Percentiles rank a stretch among this genome's conserved stretches.
phyloP scores from a whole-genome alignment of 2,888 invertebrate genomes.

The Conchocele bisecta region DNA sequence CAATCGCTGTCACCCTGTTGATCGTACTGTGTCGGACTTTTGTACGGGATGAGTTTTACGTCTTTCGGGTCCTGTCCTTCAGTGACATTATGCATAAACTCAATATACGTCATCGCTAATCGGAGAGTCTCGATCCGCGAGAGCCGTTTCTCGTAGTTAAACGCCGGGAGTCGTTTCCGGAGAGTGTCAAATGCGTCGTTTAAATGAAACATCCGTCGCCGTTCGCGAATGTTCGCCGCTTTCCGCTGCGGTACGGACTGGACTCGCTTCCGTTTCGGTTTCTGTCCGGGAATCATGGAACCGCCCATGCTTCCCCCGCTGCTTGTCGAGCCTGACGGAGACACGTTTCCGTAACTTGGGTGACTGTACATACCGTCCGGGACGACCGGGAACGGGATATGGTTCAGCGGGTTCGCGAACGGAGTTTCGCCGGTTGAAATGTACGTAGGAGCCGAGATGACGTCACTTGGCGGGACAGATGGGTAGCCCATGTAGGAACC shows the following conservation, averaged over 20 bases:
- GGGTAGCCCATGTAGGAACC: slow-evolving; percentile 57
- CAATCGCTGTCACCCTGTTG: background rate
- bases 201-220: slow-evolving; percentile 77
- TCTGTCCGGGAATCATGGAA: slow-evolving; percentile 36
- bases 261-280: slow-evolving; percentile 76
- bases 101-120: slow-evolving; percentile 97
- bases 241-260: slow-evolving; percentile 73
- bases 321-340: slow-evolving; percentile 28
- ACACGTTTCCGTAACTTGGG: slow-evolving; percentile 10
- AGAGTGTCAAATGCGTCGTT: slow-evolving; percentile 78
- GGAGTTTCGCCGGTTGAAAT: slow-evolving; percentile 47
- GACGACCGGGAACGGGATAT: background rate
- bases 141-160: slow-evolving; percentile 78
- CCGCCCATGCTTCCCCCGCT: background rate
- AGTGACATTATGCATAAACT: slow-evolving; percentile 95
- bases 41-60: slow-evolving; percentile 59
- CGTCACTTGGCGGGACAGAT: slow-evolving; percentile 38
- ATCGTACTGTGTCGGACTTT: slow-evolving; percentile 2
- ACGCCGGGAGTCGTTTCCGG: slow-evolving; percentile 75
- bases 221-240: slow-evolving; percentile 77
- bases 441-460: slow-evolving; percentile 37
- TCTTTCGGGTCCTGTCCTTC: slow-evolving; percentile 72
- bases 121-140: slow-evolving; percentile 90
- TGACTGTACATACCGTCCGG: background rate
- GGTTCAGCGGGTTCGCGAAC: slow-evolving; percentile 34